Percentiles rank a stretch among this genome's conserved stretches.
Evolutionary conservation across 2,113 vertebrate species (phyloP).

Genomic region (Neolamprologus sp.): DNA sequence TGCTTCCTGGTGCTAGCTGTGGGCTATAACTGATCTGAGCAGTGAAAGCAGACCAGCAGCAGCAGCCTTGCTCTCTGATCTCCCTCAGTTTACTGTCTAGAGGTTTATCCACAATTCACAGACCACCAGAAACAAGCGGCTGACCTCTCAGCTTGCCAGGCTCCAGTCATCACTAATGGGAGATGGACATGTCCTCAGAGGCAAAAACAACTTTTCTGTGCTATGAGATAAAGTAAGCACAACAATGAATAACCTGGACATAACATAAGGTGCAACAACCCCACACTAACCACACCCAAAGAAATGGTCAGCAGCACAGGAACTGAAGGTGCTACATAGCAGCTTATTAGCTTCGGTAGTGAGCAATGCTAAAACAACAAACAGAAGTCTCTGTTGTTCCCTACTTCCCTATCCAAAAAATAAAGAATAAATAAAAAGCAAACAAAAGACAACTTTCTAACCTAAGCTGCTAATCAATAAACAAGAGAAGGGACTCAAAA

Average conservation of each 20-base stretch:
- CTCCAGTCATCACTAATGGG: background rate
- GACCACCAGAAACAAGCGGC: background rate
- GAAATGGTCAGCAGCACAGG: background rate
- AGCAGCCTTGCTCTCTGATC: background rate
- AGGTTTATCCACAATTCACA: background rate
- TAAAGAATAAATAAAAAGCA: background rate
- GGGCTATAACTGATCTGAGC: background rate
- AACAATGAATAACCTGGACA: background rate
- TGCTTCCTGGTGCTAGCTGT: background rate
- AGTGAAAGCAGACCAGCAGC: background rate
- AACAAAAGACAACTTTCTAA: background rate
- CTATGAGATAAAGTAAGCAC: background rate
- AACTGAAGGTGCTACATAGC: background rate
- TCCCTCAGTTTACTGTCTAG: background rate
- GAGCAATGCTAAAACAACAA: background rate
- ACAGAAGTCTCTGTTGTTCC: fast-evolving
- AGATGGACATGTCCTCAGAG: background rate
- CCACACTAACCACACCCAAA: background rate
- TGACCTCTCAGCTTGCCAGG: background rate
- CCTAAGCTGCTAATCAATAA: background rate
- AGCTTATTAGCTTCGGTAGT: background rate
- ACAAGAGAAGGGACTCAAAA: background rate
- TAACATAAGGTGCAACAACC: background rate
- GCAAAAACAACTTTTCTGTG: background rate
- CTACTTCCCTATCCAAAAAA: background rate